phyloP scores from a whole-genome alignment of 2,797 vertebrate species.

The Sebastes iracundus region DNA sequence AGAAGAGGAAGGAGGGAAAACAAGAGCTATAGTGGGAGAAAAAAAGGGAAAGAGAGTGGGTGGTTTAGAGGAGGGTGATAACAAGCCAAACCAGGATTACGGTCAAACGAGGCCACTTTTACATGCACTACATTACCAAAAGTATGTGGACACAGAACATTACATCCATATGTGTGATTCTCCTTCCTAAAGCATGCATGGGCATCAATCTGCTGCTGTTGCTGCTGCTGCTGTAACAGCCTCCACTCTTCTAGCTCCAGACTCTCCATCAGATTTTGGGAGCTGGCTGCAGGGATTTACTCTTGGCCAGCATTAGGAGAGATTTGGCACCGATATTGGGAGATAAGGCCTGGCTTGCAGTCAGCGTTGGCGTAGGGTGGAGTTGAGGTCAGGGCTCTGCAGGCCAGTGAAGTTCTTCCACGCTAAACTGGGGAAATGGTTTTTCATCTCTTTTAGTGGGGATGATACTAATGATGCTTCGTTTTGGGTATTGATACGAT shows the following conservation, averaged over 20 bases:
- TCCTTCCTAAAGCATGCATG: neutral
- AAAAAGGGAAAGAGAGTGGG: slow-evolving; percentile 33
- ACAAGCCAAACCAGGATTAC: slow-evolving; percentile 20
- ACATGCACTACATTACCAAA: slow-evolving; percentile 12
- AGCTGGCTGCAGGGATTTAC: slow-evolving; percentile 19
- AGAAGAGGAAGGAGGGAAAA: slow-evolving; percentile 5
- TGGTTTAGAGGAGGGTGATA: slow-evolving; percentile 27
- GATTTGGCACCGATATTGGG: slow-evolving; percentile 7
- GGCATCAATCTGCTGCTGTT: neutral
- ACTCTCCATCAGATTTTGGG: neutral
- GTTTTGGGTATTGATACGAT: neutral
- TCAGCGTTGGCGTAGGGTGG: neutral
- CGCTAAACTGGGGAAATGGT: neutral
- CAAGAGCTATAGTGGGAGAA: slow-evolving; percentile 25
- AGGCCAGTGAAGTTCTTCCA: neutral
- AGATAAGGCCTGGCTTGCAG: neutral
- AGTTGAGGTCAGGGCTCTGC: neutral
- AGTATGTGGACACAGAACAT: slow-evolving; percentile 1
- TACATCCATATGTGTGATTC: neutral
- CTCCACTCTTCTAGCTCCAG: neutral
- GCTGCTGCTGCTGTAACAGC: neutral
- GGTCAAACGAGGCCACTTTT: slow-evolving; percentile 50
- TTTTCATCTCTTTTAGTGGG: neutral
- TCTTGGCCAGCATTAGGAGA: slow-evolving; percentile 14
- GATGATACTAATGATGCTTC: neutral